Conservation (phyloP, 2,797 vertebrate species). For the Neostethus bicornis region DNA sequence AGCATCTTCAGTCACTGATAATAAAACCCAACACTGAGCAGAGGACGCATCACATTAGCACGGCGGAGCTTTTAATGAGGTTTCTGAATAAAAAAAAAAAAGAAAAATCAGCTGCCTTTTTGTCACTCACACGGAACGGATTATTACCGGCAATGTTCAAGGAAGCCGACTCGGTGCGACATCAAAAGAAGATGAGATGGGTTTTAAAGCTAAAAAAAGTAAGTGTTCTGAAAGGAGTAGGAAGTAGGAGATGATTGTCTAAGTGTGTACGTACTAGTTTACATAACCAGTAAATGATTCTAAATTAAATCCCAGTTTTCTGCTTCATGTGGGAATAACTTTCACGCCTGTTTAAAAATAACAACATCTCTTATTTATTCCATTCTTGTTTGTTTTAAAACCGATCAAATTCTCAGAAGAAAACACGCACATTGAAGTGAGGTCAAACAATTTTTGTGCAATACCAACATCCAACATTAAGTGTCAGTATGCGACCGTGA, state of each 20-base stretch:
- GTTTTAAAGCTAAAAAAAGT: conserved; percentile 9
- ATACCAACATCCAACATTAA: conserved; percentile 30
- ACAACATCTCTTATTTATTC: not conserved
- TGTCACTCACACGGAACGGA: conserved; percentile 25
- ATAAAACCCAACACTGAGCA: conserved; percentile 32
- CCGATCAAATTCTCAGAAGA: not conserved
- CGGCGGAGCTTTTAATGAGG: conserved; percentile 13
- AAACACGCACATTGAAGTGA: not conserved
- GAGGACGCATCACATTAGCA: conserved; percentile 18
- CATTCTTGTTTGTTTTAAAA: not conserved
- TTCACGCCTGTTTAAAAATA: not conserved
- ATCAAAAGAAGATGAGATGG: conserved; percentile 25
- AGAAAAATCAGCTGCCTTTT: conserved; percentile 36
- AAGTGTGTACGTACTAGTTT: not conserved
- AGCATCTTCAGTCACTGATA: conserved; percentile 53
- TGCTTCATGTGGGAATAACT: not conserved
- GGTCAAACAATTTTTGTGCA: conserved; percentile 12
- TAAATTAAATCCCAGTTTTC: not conserved
- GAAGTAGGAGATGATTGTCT: conserved; percentile 5
- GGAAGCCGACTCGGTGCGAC: conserved; percentile 9
- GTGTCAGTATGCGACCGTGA: conserved; percentile 36
- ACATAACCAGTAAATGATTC: not conserved
- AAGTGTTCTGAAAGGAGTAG: not conserved
- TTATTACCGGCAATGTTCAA: not conserved
- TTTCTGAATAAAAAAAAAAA: too few relatives aligned